Base-by-base conservation (phyloP, 2,888 invertebrate species). In the Drosophila robusta region DNA sequence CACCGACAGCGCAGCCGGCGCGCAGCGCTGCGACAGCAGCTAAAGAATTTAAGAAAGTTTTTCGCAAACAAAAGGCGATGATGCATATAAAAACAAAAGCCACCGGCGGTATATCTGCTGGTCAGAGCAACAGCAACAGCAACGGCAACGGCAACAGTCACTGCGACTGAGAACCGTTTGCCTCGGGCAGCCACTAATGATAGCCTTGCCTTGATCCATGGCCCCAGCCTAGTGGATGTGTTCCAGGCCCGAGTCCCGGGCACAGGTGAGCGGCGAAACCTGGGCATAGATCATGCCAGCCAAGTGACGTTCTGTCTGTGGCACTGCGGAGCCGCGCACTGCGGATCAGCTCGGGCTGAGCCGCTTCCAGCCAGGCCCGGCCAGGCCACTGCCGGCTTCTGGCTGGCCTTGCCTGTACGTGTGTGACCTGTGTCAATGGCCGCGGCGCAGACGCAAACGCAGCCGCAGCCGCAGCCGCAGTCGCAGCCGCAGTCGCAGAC, bases 1-100 rank as follows among this genome's bases (percentile, higher is more conserved):
- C 62, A 70, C 14, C 38, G 65, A 58, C 87, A 64, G 89, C 65
- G 76, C 71, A 57, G 82, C 38, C 39, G 29, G 12, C 71, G 45
- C 3, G 34, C 46, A 38, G 18, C 57, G n/a, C 46, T 34, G 67
- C 58, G 39, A 50, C 68, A 49, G 70, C 81, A 73, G 62, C 75
- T 77, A 72, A 84, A 80, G 78, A 84, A 87, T 84, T 89, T 84
- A 87, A 87, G 89, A 87, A 85, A 87, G 85, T 89, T 89, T 87
- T 89, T 82, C 88, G 75, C 88, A 87, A 87, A 85, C 85, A 89
- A 89, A 85, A 84, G 82, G 75, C 87, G 71, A 75, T 84, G 81
- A 84, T 72, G 89, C 76, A 74, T 75, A 78, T 63, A 69, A 67
- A 63, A 68, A 70, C 54, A 66, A 62, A 81, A 74, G 44, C 55